Conservation (phyloP, 2,113 vertebrate genomes). For the Paramisgurnus dabryanus region DNA sequence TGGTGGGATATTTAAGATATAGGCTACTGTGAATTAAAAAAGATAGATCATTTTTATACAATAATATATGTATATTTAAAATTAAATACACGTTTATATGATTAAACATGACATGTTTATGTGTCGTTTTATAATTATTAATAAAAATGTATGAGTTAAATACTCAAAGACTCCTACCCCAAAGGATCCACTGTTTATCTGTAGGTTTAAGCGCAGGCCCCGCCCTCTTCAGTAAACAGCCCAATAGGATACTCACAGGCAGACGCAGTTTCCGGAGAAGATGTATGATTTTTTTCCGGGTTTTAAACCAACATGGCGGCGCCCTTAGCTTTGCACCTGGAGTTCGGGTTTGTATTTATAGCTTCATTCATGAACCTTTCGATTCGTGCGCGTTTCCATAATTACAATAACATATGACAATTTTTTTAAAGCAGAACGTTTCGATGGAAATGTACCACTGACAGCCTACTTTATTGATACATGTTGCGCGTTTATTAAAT, state of each 20-base stretch:
- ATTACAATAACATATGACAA: not conserved
- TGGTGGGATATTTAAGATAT: not conserved
- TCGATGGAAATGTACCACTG: not conserved
- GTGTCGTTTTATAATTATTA: too few species aligned
- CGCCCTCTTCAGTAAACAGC: not conserved
- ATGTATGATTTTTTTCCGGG: slow-evolving; percentile 56
- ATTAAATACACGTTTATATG: too few species aligned
- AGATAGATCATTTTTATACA: too few species aligned
- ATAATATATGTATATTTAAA: too few species aligned
- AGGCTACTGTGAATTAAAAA: too few species aligned
- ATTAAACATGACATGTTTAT: too few species aligned
- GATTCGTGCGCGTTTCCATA: not conserved
- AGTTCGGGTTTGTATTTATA: slow-evolving; percentile 84
- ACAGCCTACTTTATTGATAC: not conserved
- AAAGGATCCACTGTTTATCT: not conserved
- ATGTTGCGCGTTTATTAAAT: not conserved
- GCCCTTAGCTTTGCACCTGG: slow-evolving; percentile 83
- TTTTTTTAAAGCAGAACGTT: not conserved
- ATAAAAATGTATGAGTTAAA: too few species aligned
- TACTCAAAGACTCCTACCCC: too few species aligned
- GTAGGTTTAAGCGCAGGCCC: not conserved
- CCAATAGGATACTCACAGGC: slow-evolving; percentile 1
- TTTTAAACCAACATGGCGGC: slow-evolving; percentile 80
- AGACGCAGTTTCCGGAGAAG: slow-evolving; percentile 61
- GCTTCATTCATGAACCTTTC: not conserved